Percentiles rank a stretch among this genome's conserved stretches.
These are phyloP conservation scores for Plusia festucae DNA, from an alignment of 2,888 invertebrate species.

Conservation along the genomic window DNA sequence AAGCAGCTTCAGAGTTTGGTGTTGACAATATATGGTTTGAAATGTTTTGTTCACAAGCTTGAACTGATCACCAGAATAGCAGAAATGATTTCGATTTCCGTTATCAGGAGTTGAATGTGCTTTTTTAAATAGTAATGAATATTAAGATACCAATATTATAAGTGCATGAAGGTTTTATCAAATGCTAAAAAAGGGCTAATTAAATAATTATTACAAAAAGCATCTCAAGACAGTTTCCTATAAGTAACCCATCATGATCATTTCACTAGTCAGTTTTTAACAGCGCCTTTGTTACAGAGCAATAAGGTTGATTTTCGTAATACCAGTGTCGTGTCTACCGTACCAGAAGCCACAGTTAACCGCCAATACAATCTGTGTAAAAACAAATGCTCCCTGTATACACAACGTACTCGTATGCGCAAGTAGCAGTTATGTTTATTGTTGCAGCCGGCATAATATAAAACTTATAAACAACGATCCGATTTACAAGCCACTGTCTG, in stretches of 20 bases:
- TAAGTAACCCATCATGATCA: no score
- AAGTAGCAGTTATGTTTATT: constrained; percentile 77
- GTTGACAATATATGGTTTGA: no score
- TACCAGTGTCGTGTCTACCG: neutral
- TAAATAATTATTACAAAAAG: neutral
- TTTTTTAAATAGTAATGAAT: no score
- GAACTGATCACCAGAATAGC: no score
- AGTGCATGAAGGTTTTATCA: no score
- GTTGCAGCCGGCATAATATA: constrained; percentile 76
- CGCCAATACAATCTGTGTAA: constrained; percentile 8
- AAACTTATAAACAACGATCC: constrained; percentile 84
- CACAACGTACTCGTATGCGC: constrained; percentile 48
- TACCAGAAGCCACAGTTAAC: neutral
- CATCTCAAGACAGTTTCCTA: no score
- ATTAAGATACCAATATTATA: no score
- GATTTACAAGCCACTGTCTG: constrained; percentile 82
- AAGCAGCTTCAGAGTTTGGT: no score
- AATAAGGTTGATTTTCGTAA: neutral
- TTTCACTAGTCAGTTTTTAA: no score
- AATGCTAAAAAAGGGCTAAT: neutral
- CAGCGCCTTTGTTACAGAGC: neutral
- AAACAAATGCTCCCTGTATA: constrained; percentile 38
- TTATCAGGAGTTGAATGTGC: no score
- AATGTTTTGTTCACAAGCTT: no score
- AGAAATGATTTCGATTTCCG: neutral